Percentiles rank a stretch among this genome's conserved stretches.
These are phyloP conservation scores for Orthonyx spaldingii DNA, from an alignment of 2,113 vertebrate species.

Conservation along the genomic window DNA sequence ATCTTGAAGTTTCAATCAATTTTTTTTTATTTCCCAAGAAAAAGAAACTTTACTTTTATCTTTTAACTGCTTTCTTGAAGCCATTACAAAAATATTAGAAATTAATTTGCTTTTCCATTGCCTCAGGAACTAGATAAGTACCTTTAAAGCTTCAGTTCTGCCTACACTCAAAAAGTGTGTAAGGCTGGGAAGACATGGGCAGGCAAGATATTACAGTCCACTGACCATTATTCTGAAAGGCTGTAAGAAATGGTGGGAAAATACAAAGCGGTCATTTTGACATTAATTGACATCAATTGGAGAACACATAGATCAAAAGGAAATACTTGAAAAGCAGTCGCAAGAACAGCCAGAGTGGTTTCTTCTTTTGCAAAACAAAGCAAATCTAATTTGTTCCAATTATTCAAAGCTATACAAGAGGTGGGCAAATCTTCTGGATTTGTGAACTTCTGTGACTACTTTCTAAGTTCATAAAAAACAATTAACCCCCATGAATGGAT, in stretches of 20 bases:
- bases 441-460: neutral
- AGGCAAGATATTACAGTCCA: neutral
- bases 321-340: conserved; percentile 30
- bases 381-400: neutral
- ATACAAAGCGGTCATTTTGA: conserved; percentile 48
- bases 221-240: neutral
- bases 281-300: conserved; percentile 60
- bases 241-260: conserved; percentile 5
- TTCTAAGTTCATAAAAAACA: neutral
- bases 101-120: neutral
- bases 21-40: neutral
- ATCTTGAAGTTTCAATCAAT: neutral
- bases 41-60: neutral
- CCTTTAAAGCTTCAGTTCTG: neutral
- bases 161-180: neutral
- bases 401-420: neutral
- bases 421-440: neutral
- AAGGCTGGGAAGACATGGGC: neutral
- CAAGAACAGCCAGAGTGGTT: neutral
- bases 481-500: neutral
- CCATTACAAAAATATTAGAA: neutral
- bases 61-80: neutral
- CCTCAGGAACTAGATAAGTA: neutral
- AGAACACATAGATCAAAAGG: conserved; percentile 60
- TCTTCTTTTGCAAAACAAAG: conserved; percentile 1